A percentile compares a stretch with the other conserved stretches of the same genome.
phyloP scores from a whole-genome alignment of 2,113 vertebrate species.

The Chauna torquata region DNA sequence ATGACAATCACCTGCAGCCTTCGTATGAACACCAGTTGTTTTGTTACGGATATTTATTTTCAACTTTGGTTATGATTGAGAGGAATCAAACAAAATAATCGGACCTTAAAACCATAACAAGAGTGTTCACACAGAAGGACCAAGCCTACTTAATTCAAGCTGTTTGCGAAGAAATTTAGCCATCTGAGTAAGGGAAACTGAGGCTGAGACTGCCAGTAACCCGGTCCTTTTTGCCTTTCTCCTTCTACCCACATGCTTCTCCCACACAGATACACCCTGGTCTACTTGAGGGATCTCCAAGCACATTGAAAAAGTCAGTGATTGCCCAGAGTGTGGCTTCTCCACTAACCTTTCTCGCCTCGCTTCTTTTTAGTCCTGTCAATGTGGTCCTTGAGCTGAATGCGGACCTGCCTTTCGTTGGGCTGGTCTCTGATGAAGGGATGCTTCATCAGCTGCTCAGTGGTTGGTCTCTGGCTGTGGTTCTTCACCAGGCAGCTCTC shows the following conservation, averaged over 20 bases:
- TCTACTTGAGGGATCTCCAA: background rate
- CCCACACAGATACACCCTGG: accelerated
- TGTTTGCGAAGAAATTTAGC: background rate
- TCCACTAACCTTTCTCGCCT: slow-evolving; percentile 88
- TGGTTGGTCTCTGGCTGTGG: slow-evolving; percentile 93
- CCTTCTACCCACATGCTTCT: accelerated
- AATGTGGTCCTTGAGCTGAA: slow-evolving; percentile 99
- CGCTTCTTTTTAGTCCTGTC: slow-evolving; percentile 98
- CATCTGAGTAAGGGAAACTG: background rate
- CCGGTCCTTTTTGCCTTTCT: background rate
- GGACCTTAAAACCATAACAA: background rate
- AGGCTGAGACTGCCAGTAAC: background rate
- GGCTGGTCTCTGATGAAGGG: slow-evolving; percentile 96
- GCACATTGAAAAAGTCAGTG: background rate
- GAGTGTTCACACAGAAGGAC: background rate
- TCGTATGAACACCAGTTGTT: background rate
- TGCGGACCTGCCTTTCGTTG: slow-evolving; percentile 96
- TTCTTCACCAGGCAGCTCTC: slow-evolving; percentile 98
- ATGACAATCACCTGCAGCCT: background rate
- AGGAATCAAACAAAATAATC: background rate
- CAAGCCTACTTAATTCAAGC: background rate
- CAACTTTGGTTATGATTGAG: background rate
- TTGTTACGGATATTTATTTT: background rate
- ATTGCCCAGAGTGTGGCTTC: background rate
- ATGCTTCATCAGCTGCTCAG: slow-evolving; percentile 96